Conservation (phyloP, 2,888 invertebrate species). For the Netelia virgata region DNA sequence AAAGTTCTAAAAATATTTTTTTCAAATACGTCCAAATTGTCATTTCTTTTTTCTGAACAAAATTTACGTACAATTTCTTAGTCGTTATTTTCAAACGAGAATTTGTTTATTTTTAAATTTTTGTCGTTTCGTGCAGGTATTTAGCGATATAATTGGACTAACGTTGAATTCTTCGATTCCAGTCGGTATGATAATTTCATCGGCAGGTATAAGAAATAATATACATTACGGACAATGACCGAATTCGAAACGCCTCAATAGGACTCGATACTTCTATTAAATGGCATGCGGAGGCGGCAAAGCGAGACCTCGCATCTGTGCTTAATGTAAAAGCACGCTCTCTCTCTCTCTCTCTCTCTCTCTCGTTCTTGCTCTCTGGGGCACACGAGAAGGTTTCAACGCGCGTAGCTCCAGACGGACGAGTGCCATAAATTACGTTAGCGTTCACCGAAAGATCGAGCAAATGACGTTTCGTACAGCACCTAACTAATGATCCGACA, state of each 20-base stretch:
- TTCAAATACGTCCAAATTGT: too few species aligned
- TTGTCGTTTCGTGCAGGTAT: too few species aligned
- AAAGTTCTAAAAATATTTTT: too few species aligned
- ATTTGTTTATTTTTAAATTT: too few species aligned
- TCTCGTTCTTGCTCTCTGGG: not conserved
- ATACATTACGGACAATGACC: constrained; percentile 70
- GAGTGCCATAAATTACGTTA: constrained; percentile 54
- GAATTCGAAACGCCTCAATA: constrained; percentile 67
- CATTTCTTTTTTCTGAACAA: too few species aligned
- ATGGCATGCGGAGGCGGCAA: constrained; percentile 35
- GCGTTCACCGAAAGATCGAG: constrained; percentile 49
- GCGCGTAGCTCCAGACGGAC: constrained; percentile 15
- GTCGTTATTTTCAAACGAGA: too few species aligned
- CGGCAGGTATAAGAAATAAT: not conserved
- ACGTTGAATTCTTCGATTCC: too few species aligned
- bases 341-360: not conserved
- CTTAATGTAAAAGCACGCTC: constrained; percentile 43
- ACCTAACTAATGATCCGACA: constrained; percentile 63
- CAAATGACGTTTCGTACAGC: constrained; percentile 39
- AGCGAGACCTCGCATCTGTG: constrained; percentile 46
- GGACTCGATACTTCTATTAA: constrained; percentile 34
- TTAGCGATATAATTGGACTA: too few species aligned
- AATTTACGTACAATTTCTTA: too few species aligned
- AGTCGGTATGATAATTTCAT: not conserved
- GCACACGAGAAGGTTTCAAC: constrained; percentile 14